These are phyloP conservation scores for Ambastaia sidthimunki DNA, from an alignment of 2,797 vertebrate genomes.

Conservation along the genomic window DNA sequence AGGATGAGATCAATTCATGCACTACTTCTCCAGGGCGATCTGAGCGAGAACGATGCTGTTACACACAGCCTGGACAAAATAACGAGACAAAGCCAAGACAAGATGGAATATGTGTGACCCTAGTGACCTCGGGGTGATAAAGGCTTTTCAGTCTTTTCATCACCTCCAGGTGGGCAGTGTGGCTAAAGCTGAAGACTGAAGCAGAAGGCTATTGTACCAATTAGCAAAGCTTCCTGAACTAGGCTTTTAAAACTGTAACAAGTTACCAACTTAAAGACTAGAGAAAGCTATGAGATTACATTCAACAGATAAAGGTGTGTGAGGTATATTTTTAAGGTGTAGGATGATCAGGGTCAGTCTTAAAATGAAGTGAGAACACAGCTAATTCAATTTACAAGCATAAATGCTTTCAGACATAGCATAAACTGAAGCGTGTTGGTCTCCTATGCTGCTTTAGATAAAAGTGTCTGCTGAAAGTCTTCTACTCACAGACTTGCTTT, in stretches of 20 bases:
- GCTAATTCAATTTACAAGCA: not conserved
- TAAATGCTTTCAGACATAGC: not conserved
- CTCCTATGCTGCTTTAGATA: too few species aligned
- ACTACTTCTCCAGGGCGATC: slow-evolving; percentile 70
- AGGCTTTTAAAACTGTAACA: not conserved
- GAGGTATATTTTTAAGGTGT: not conserved
- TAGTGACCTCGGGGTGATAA: not conserved
- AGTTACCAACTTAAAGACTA: not conserved
- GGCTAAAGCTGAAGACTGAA: not conserved
- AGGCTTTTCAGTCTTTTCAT: not conserved
- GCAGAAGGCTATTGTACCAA: not conserved
- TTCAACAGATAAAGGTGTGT: not conserved
- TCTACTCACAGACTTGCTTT: too few species aligned
- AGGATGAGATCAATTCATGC: slow-evolving; percentile 74
- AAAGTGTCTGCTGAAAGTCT: too few species aligned
- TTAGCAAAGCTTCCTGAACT: not conserved
- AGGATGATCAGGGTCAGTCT: not conserved
- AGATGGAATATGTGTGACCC: slow-evolving; percentile 3
- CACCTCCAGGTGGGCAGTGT: not conserved
- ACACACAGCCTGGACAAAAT: slow-evolving; percentile 33
- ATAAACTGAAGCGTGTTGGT: not conserved
- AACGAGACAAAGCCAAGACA: slow-evolving; percentile 2
- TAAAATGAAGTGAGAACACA: not conserved
- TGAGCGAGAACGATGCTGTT: slow-evolving; percentile 30
- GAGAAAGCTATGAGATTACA: not conserved